phyloP scores from a whole-genome alignment of 2,113 vertebrate genomes.

The Oostethus manadensis region DNA sequence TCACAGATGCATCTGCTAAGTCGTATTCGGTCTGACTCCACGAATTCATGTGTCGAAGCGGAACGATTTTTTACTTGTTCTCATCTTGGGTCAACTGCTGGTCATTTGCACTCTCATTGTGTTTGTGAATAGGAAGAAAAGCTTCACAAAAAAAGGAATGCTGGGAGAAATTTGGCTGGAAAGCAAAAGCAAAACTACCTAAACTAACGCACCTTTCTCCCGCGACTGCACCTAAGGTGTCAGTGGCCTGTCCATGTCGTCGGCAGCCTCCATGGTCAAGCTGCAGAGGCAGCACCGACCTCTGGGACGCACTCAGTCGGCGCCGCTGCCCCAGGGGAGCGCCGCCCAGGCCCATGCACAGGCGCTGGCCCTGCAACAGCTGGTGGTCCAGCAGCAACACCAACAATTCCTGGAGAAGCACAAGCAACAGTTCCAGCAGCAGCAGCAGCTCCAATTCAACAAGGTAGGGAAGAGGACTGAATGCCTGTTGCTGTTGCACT shows the following conservation, averaged over 20 bases:
- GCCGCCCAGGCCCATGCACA: conserved; percentile 71
- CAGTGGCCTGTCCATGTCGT: conserved; percentile 73
- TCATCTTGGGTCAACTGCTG: not conserved
- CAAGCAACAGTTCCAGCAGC: conserved; percentile 95
- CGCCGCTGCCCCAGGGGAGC: conserved; percentile 64
- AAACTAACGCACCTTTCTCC: not conserved
- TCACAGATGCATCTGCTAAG: conserved; percentile 45
- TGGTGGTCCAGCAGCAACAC: conserved; percentile 96
- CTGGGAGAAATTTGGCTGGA: too few species aligned
- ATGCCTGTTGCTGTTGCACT: too few species aligned
- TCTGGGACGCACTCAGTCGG: conserved; percentile 74
- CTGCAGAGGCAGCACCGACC: conserved; percentile 85
- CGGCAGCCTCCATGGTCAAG: conserved; percentile 85
- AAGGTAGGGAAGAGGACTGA: conserved; percentile 80
- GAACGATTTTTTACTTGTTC: not conserved
- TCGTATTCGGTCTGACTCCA: conserved; percentile 29
- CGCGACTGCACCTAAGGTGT: conserved; percentile 69
- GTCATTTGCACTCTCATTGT: too few species aligned
- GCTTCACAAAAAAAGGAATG: too few species aligned
- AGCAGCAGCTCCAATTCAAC: conserved; percentile 89
- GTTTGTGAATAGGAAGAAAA: too few species aligned
- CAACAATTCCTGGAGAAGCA: conserved; percentile 98
- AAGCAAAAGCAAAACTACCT: too few species aligned
- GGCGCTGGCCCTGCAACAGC: conserved; percentile 87
- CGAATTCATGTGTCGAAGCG: conserved; percentile 7